Conservation (phyloP, 2,797 vertebrate genomes). For the Nannoperca obscura region DNA sequence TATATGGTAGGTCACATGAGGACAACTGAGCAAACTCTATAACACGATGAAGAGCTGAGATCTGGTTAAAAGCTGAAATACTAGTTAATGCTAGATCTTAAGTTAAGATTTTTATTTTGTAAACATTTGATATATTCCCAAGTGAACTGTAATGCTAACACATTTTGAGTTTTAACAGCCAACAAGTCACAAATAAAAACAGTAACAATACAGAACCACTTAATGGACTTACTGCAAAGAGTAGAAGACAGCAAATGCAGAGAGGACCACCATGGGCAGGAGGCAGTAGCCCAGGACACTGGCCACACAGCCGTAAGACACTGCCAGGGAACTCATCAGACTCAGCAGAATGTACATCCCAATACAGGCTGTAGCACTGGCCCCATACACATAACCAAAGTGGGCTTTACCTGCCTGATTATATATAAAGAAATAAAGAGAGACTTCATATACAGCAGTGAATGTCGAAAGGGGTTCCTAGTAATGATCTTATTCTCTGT, state of each 20-base stretch:
- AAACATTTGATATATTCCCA: not conserved
- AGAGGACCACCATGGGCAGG: conserved; percentile 93
- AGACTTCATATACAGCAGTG: not conserved
- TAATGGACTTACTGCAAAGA: conserved; percentile 91
- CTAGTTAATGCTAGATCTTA: not conserved
- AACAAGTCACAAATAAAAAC: not conserved
- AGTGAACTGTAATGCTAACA: not conserved
- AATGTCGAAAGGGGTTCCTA: not conserved
- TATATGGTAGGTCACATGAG: too few species aligned
- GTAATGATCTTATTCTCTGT: not conserved
- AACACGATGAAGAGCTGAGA: too few species aligned
- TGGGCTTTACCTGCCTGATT: conserved; percentile 92
- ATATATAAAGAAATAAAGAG: not conserved
- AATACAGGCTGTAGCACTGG: conserved; percentile 91
- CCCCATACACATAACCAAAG: conserved; percentile 93
- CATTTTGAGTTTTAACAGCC: not conserved
- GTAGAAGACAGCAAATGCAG: conserved; percentile 88
- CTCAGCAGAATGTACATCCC: conserved; percentile 93
- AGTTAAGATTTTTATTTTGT: not conserved
- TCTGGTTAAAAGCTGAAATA: not conserved
- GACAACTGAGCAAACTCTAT: too few species aligned
- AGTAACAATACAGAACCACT: not conserved
- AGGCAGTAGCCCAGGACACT: conserved; percentile 96
- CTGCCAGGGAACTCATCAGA: conserved; percentile 92
- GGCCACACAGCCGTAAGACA: conserved; percentile 93